Conservation (phyloP, 2,797 vertebrate genomes). For the Mallotus villosus region DNA sequence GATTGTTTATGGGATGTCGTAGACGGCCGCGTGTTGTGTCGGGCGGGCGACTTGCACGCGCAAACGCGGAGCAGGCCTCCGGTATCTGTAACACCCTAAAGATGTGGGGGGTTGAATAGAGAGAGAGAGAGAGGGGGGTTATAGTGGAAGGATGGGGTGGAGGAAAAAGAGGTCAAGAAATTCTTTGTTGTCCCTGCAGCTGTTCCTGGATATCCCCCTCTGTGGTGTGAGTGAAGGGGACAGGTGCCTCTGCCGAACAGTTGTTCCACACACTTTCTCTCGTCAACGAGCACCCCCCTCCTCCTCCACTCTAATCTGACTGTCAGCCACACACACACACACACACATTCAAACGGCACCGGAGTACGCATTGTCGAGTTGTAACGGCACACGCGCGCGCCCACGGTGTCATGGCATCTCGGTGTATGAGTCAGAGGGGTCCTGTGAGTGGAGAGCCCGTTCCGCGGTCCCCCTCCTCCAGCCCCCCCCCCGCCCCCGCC, state of each 20-base stretch:
- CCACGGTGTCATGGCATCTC: conserved; percentile 55
- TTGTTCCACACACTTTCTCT: conserved; percentile 46
- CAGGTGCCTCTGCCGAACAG: conserved; percentile 72
- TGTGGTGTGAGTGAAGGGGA: conserved; percentile 66
- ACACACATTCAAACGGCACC: conserved; percentile 31
- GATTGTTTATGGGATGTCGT: conserved; percentile 1
- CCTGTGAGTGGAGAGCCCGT: neutral
- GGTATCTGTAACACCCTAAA: conserved; percentile 33
- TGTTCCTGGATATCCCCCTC: conserved; percentile 67
- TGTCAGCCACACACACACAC: conserved; percentile 36
- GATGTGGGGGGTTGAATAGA: conserved; percentile 25
- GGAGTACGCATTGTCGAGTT: neutral
- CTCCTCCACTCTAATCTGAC: conserved; percentile 62
- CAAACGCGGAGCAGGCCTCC: no score
- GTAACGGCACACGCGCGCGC: no score
- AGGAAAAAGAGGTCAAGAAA: conserved; percentile 46
- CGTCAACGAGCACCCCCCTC: conserved; percentile 61
- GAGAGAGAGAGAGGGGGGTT: conserved; percentile 40
- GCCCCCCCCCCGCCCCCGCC: neutral
- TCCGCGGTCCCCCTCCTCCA: neutral
- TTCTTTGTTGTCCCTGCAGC: conserved; percentile 73
- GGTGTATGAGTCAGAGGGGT: conserved; percentile 52
- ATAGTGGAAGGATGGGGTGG: conserved; percentile 34
- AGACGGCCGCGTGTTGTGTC: neutral
- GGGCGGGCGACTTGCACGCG: conserved; percentile 8